A percentile compares a stretch with the other conserved stretches of the same genome.
These are phyloP conservation scores for Salvelinus alpinus DNA, from an alignment of 2,113 vertebrate genomes.

Conservation along the genomic window DNA sequence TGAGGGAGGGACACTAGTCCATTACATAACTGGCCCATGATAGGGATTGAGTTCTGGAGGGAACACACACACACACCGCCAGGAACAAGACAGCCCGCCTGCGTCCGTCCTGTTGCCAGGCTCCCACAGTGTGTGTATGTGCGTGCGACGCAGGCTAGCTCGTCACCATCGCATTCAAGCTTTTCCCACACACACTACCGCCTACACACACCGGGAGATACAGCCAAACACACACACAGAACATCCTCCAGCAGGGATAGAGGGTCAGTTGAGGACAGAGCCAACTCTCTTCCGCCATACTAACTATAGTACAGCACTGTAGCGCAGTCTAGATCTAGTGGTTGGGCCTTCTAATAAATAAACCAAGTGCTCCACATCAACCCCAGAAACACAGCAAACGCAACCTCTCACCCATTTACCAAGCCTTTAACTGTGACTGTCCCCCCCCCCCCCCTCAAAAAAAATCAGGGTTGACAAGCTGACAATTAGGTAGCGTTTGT, in stretches of 20 bases:
- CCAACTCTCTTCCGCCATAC: not conserved
- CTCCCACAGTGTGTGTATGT: conserved; percentile 7
- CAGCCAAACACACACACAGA: conserved; percentile 13
- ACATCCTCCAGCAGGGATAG: not conserved
- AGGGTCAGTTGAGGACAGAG: conserved; percentile 28
- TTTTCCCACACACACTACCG: conserved; percentile 11
- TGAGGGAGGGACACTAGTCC: not conserved
- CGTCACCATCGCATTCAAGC: conserved; percentile 29
- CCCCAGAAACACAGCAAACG: too few relatives aligned
- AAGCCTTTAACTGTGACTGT: too few relatives aligned
- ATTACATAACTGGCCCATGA: conserved; percentile 34
- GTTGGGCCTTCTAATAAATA: not conserved
- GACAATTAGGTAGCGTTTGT: too few relatives aligned
- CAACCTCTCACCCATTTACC: too few relatives aligned
- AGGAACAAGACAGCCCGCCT: conserved; percentile 36
- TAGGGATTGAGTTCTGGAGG: conserved; percentile 50
- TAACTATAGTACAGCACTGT: conserved; percentile 32
- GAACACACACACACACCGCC: conserved; percentile 41
- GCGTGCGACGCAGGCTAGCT: conserved; percentile 46
- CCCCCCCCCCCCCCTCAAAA: too few relatives aligned
- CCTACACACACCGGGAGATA: conserved; percentile 17
- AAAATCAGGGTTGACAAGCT: too few relatives aligned
- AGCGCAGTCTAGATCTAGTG: too few relatives aligned
- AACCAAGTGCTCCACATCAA: not conserved
- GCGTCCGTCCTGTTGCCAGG: conserved; percentile 39